phyloP scores from a whole-genome alignment of 1,140 invertebrate genomes.

The Diabrotica virgifera region DNA sequence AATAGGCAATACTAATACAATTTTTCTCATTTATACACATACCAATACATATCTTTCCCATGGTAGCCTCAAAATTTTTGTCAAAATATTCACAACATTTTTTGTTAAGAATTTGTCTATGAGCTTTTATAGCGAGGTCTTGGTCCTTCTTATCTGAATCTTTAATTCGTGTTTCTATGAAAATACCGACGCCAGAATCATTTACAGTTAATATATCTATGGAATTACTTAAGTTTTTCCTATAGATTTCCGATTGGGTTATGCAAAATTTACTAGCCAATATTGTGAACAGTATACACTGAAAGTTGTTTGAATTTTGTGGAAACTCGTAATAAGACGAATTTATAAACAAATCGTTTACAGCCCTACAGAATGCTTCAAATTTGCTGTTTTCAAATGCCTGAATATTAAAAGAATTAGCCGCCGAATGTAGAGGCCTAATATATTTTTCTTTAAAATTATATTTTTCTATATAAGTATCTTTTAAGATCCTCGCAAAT shows the following conservation, averaged over 20 bases:
- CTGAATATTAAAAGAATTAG: background rate
- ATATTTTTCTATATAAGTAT: background rate
- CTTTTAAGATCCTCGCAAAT: background rate
- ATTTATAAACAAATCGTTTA: background rate
- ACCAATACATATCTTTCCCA: background rate
- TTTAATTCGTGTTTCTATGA: background rate
- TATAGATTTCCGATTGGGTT: background rate
- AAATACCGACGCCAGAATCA: background rate
- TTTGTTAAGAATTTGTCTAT: background rate
- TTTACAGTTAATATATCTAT: background rate
- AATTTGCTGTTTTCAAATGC: background rate
- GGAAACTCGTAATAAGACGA: background rate
- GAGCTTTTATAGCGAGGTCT: background rate
- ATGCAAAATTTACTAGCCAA: background rate
- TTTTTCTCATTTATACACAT: background rate
- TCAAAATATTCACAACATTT: constrained; percentile 3
- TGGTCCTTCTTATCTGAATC: background rate
- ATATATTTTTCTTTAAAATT: background rate
- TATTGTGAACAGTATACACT: constrained; percentile 5
- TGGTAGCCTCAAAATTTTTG: background rate
- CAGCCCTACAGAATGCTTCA: background rate
- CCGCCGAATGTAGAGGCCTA: background rate
- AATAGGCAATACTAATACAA: background rate
- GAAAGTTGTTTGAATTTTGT: background rate
- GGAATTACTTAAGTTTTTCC: background rate